Base-by-base conservation (phyloP, 2,888 invertebrate genomes). In the Ennomos quercinarius region DNA sequence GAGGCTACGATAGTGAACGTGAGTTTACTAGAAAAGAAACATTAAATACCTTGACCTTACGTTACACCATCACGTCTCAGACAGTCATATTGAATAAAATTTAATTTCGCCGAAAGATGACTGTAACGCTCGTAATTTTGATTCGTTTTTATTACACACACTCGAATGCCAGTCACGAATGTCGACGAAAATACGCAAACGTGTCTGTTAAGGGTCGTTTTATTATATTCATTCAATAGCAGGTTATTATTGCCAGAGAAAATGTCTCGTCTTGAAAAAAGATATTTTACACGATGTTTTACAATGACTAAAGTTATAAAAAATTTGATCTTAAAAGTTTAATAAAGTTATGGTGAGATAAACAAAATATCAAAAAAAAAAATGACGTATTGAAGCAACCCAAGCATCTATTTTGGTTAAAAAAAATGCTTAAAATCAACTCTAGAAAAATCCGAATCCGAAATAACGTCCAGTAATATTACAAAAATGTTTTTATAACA, bases 151-250 rank as follows among this genome's bases (percentile, higher is more conserved):
- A 68, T 66, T 66, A 64, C 63, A 67, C 52, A 57, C 58, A 66
- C 58, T 67, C 36, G 57, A 57, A 56, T 66, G 66, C 61, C 45
- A 61, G 43, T 46, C 61, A 61, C 61, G 67, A 61, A 61, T 59
- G 54, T 45, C 51, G 52, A 61, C 66, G 61, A 64, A 68, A 68
- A 58, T 52, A 52, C 58, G 52, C 39, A 44, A 42, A 66, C 71
- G 63, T 64, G 63, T 64, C 56, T 50, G 38, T 60, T 54, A 63
- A 42, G 43, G 27, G 17, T 38, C 40, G 38, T 54, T 49, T 42
- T 40, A 37, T 54, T 67, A 37, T 54, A 64, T 69, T 65, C 64
- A 64, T 70, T 66, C 57, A 58, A 50, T 66, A 63, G 54, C 43
- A 64, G 35, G 51, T 60, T 67, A 57, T 66, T 61, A 59, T 54